A percentile compares a stretch with the other conserved stretches of the same genome.
These are phyloP conservation scores for Matsumyia berberina DNA, from an alignment of 2,888 invertebrate genomes.

Conservation along the genomic window DNA sequence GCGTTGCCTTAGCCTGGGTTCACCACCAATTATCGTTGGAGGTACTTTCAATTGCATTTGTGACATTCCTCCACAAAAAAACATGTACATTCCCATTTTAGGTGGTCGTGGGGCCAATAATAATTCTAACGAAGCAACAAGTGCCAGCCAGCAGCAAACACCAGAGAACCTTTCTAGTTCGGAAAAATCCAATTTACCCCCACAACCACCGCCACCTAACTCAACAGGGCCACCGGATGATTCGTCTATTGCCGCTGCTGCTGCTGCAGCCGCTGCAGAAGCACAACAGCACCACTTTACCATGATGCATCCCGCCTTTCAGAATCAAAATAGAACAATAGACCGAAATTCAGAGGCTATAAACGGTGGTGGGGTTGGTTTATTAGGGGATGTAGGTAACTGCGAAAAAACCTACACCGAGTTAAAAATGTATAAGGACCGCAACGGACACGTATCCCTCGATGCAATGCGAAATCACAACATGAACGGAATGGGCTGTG, in stretches of 20 bases:
- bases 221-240: constrained; percentile 61
- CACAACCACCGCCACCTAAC: constrained; percentile 75
- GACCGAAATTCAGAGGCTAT: constrained; percentile 70
- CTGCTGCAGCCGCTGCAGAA: constrained; percentile 43
- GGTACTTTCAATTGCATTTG: constrained; percentile 75
- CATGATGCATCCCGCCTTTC: constrained; percentile 84
- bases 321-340: constrained; percentile 79
- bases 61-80: constrained; percentile 1
- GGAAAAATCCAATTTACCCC: constrained; percentile 76
- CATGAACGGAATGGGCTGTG: constrained; percentile 78
- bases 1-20: constrained; percentile 91
- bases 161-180: constrained; percentile 82
- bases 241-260: constrained; percentile 43
- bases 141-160: constrained; percentile 78
- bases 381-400: constrained; percentile 70
- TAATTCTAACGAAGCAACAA: constrained; percentile 73
- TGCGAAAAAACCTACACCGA: constrained; percentile 83
- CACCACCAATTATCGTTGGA: constrained; percentile 87
- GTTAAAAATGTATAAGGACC: constrained; percentile 83
- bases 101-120: constrained; percentile 75
- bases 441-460: constrained; percentile 77
- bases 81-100: constrained; percentile 32
- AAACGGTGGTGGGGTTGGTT: constrained; percentile 58
- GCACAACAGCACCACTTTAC: constrained; percentile 79
- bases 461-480: constrained; percentile 76